A percentile compares a stretch with the other conserved stretches of the same genome.
These are phyloP conservation scores for Oegoconia quadripuncta DNA, from an alignment of 2,888 invertebrate genomes.

Conservation along the genomic window DNA sequence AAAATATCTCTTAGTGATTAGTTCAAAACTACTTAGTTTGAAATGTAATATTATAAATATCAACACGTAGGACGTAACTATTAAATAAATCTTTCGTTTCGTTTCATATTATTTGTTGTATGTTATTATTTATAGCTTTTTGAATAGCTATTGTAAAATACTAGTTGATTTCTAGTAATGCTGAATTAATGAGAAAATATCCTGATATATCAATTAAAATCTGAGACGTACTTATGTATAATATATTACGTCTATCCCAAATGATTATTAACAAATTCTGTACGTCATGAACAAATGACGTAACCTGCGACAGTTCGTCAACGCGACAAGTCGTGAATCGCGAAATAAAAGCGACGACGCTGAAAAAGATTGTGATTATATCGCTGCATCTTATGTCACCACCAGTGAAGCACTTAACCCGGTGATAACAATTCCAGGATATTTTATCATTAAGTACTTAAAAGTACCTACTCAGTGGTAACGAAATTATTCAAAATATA, in stretches of 20 bases:
- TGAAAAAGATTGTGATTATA: no score
- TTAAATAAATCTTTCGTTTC: slow-evolving; percentile 14
- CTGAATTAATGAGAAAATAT: slow-evolving; percentile 15
- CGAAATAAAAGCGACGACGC: no score
- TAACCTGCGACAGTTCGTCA: no score
- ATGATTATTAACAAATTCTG: no score
- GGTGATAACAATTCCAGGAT: neutral
- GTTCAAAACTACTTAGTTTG: slow-evolving; percentile 6
- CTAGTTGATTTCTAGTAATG: slow-evolving; percentile 20
- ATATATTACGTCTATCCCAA: no score
- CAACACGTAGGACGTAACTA: slow-evolving; percentile 10
- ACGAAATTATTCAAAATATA: slow-evolving; percentile 37
- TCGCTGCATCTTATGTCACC: no score
- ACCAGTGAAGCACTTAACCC: neutral
- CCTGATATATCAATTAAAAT: slow-evolving; percentile 4
- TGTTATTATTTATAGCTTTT: slow-evolving; percentile 43
- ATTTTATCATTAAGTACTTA: slow-evolving; percentile 2
- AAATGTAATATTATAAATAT: slow-evolving; percentile 14
- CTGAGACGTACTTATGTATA: no score
- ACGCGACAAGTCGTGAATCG: no score
- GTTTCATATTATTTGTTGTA: slow-evolving; percentile 28
- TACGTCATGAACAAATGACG: no score
- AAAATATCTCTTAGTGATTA: neutral
- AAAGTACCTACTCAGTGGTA: slow-evolving; percentile 29
- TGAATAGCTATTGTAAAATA: slow-evolving; percentile 39